phyloP scores from a whole-genome alignment of 2,797 vertebrate species.

The Cryptoprocta ferox region DNA sequence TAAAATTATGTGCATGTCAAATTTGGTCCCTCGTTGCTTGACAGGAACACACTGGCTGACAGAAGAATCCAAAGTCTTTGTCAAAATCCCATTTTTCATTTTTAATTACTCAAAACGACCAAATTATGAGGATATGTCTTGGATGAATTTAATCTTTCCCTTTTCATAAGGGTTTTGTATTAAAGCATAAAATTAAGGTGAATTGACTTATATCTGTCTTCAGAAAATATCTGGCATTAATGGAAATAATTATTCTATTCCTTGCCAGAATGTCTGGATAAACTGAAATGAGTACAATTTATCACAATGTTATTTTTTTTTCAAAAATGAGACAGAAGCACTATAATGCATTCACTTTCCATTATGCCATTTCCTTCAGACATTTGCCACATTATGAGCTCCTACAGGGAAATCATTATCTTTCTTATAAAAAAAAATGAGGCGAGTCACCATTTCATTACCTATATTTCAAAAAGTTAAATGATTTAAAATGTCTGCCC shows the following conservation, averaged over 20 bases:
- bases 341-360: conserved; percentile 55
- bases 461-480: conserved; percentile 65
- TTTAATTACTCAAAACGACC: conserved; percentile 82
- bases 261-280: conserved; percentile 63
- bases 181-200: conserved; percentile 73
- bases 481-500: conserved; percentile 61
- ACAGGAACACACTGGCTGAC: conserved; percentile 76
- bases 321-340: conserved; percentile 61
- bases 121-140: conserved; percentile 70
- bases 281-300: conserved; percentile 70
- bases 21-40: conserved; percentile 61
- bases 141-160: conserved; percentile 71
- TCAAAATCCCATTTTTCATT: conserved; percentile 79
- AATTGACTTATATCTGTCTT: conserved; percentile 70
- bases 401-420: conserved; percentile 72
- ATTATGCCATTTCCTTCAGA: conserved; percentile 71
- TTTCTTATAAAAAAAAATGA: conserved; percentile 68
- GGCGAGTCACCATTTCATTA: conserved; percentile 54
- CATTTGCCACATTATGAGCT: conserved; percentile 56
- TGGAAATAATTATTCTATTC: conserved; percentile 72
- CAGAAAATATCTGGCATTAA: conserved; percentile 68
- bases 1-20: conserved; percentile 69
- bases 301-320: neutral
- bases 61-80: conserved; percentile 75
- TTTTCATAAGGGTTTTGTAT: conserved; percentile 55